Conservation (phyloP, 2,888 invertebrate species). For the Spatulosminthurus flaviceps region DNA sequence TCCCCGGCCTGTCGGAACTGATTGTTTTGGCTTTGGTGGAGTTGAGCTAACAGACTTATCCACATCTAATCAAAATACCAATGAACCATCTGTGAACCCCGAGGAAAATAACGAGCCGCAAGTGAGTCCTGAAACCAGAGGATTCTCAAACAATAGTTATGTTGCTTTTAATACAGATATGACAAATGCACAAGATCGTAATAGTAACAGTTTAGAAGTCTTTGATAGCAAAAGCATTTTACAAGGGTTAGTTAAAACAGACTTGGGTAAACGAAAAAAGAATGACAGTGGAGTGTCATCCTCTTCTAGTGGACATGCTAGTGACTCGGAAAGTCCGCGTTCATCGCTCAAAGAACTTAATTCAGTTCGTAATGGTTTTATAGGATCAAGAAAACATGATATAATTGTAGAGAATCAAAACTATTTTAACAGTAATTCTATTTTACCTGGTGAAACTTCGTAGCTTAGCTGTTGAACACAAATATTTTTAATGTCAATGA, state of each 20-base stretch:
- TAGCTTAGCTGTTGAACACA: too few relatives aligned
- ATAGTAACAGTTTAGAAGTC: too few relatives aligned
- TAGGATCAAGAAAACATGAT: background rate
- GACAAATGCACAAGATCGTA: too few relatives aligned
- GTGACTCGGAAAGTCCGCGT: slow-evolving; percentile 10
- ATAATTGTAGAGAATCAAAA: background rate
- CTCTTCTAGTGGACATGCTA: slow-evolving; percentile 59
- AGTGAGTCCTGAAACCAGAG: slow-evolving; percentile 23
- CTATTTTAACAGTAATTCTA: background rate
- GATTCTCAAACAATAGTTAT: background rate
- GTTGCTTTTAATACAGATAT: background rate
- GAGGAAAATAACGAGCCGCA: background rate
- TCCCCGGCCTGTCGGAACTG: slow-evolving; percentile 5
- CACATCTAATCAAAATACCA: background rate
- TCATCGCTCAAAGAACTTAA: background rate
- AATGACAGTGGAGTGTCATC: slow-evolving; percentile 60
- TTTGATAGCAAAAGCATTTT: background rate
- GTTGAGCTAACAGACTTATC: background rate
- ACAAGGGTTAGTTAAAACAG: background rate
- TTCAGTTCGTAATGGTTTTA: background rate
- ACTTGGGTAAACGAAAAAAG: slow-evolving; percentile 53
- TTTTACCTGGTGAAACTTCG: background rate
- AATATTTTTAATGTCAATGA: too few relatives aligned
- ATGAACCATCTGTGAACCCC: background rate
- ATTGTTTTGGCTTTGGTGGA: background rate